phyloP scores from a whole-genome alignment of 2,113 vertebrate species.

The Octodon degus region DNA sequence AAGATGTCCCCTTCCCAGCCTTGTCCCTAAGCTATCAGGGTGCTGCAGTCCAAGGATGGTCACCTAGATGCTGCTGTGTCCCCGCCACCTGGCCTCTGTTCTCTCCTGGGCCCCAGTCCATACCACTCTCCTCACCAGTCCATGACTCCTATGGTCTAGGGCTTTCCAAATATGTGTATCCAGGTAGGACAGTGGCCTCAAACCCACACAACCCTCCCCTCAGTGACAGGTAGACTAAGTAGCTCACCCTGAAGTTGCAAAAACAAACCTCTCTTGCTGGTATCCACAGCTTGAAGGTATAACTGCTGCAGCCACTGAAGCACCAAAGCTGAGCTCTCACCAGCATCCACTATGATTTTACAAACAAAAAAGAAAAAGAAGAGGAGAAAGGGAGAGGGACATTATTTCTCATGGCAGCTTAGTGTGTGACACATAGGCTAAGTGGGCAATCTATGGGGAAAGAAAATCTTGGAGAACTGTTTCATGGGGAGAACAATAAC shows the following conservation, averaged over 20 bases:
- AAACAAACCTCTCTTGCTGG: conserved; percentile 89
- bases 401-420: too few species aligned
- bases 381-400: too few species aligned
- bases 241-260: conserved; percentile 90
- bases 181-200: neutral
- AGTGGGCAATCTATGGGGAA: too few species aligned
- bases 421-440: too few species aligned
- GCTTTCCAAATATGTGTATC: neutral
- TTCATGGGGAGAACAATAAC: too few species aligned
- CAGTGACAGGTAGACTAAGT: conserved; percentile 91
- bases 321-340: conserved; percentile 88
- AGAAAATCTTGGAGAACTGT: too few species aligned
- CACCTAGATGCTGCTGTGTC: neutral
- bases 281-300: conserved; percentile 89
- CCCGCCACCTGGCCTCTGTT: neutral
- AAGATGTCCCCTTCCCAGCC: neutral
- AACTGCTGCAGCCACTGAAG: conserved; percentile 88
- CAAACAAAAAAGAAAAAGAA: too few species aligned
- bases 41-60: neutral
- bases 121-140: neutral
- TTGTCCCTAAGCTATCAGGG: neutral
- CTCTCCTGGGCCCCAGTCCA: neutral
- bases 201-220: neutral
- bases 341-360: conserved; percentile 84
- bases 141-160: neutral